Conservation (phyloP, 1,140 invertebrate genomes). For the Heliconius eleuchia region DNA sequence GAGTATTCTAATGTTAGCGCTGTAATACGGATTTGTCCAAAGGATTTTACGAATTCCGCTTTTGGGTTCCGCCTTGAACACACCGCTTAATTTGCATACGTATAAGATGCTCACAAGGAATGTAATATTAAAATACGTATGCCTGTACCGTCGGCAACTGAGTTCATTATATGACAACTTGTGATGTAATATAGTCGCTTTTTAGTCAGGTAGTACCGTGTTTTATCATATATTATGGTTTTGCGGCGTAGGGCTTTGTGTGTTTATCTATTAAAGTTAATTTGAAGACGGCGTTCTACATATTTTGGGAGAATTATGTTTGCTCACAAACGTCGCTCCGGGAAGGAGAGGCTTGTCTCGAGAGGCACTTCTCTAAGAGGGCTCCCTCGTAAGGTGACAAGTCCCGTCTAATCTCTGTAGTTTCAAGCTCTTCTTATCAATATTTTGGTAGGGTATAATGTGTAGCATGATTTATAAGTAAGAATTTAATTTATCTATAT, state of each 20-base stretch:
- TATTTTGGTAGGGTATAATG: neutral
- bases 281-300: constrained; percentile 63
- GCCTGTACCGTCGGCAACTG: constrained; percentile 37
- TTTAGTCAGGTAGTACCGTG: constrained; percentile 29
- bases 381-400: constrained; percentile 66
- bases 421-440: constrained; percentile 47
- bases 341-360: constrained; percentile 63
- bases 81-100: constrained; percentile 44
- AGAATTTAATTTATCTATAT: neutral
- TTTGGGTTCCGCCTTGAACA: constrained; percentile 34
- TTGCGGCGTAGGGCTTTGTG: constrained; percentile 30
- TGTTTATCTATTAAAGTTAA: constrained; percentile 58
- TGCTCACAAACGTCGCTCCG: constrained; percentile 65
- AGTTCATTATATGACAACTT: constrained; percentile 44
- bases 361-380: constrained; percentile 61
- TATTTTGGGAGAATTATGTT: constrained; percentile 67
- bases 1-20: constrained; percentile 4
- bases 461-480: neutral
- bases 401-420: constrained; percentile 69
- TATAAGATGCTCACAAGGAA: constrained; percentile 44
- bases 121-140: constrained; percentile 45
- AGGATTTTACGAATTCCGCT: constrained; percentile 41
- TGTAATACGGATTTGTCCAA: constrained; percentile 34
- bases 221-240: constrained; percentile 25
- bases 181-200: constrained; percentile 34